Conservation (phyloP, 1,140 invertebrate species). For the Aphis gossypii region DNA sequence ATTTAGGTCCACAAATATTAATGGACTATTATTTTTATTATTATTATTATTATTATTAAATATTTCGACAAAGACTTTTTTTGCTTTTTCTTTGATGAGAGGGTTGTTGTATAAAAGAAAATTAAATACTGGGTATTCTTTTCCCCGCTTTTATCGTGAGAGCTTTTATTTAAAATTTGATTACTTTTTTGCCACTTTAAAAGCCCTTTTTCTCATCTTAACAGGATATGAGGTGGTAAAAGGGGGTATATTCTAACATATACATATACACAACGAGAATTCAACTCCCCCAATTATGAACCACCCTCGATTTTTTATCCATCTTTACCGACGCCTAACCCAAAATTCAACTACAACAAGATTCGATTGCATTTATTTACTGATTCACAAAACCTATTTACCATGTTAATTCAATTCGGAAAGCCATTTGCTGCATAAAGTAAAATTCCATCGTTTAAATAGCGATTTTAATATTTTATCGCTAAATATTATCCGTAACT, state of each 20-base stretch:
- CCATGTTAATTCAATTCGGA: constrained; percentile 26
- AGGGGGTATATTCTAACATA: constrained; percentile 24
- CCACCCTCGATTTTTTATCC: constrained; percentile 15
- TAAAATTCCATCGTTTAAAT: not conserved
- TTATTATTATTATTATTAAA: constrained; percentile 42
- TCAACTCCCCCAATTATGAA: constrained; percentile 46
- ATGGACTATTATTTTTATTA: constrained; percentile 21
- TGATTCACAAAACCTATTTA: constrained; percentile 31
- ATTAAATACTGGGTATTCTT: constrained; percentile 53
- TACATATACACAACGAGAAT: not conserved
- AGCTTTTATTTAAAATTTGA: constrained; percentile 58
- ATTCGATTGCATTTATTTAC: constrained; percentile 39
- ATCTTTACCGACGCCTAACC: not conserved
- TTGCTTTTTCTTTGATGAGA: constrained; percentile 43
- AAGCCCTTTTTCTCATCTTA: constrained; percentile 55
- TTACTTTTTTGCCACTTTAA: constrained; percentile 58
- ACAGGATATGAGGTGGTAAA: constrained; percentile 40
- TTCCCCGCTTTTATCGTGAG: constrained; percentile 36
- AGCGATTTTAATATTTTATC: not conserved
- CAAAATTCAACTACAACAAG: constrained; percentile 17
- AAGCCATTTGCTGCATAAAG: not conserved
- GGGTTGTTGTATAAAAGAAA: constrained; percentile 50
- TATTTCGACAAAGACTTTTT: constrained; percentile 42
- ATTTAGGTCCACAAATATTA: not conserved
- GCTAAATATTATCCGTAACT: not conserved